These are phyloP conservation scores for Lagocephalus sceleratus DNA, from an alignment of 2,797 vertebrate species.

Conservation along the genomic window DNA sequence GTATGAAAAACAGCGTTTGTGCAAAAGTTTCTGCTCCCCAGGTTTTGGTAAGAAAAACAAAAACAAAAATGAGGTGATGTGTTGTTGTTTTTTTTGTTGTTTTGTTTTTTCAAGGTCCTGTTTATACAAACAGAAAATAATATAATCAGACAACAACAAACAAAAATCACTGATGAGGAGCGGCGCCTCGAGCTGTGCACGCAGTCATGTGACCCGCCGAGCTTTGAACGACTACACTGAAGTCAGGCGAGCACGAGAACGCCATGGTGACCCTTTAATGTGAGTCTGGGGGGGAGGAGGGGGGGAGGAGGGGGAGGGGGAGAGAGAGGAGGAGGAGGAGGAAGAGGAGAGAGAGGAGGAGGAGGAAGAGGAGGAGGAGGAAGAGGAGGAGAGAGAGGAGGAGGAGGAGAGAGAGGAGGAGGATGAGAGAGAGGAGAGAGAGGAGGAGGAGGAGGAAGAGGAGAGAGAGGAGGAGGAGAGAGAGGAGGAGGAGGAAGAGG, in stretches of 20 bases:
- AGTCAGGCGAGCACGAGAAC: constrained; percentile 44
- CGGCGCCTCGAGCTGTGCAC: constrained; percentile 57
- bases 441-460: too few species aligned
- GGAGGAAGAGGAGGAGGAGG: not conserved
- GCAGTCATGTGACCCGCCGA: constrained; percentile 40
- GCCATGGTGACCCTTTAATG: constrained; percentile 68
- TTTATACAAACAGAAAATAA: constrained; percentile 85
- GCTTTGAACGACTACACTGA: constrained; percentile 79
- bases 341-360: constrained; percentile 6
- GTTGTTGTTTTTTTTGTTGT: constrained; percentile 86
- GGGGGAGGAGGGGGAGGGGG: constrained; percentile 8
- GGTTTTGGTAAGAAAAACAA: constrained; percentile 83
- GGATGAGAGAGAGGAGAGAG: too few species aligned
- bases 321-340: constrained; percentile 37
- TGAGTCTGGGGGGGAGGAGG: constrained; percentile 51
- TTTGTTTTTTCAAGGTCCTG: constrained; percentile 83
- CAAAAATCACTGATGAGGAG: constrained; percentile 65
- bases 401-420: too few species aligned
- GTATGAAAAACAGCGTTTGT: constrained; percentile 63
- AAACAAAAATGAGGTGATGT: constrained; percentile 82
- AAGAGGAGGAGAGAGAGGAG: too few species aligned
- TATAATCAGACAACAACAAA: constrained; percentile 76
- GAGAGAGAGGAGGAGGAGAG: too few species aligned
- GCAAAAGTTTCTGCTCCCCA: constrained; percentile 83
- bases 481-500: not conserved